A percentile compares a stretch with the other conserved stretches of the same genome.
Conservation (phyloP, 2,888 invertebrate genomes). For the Myathropa florea region DNA sequence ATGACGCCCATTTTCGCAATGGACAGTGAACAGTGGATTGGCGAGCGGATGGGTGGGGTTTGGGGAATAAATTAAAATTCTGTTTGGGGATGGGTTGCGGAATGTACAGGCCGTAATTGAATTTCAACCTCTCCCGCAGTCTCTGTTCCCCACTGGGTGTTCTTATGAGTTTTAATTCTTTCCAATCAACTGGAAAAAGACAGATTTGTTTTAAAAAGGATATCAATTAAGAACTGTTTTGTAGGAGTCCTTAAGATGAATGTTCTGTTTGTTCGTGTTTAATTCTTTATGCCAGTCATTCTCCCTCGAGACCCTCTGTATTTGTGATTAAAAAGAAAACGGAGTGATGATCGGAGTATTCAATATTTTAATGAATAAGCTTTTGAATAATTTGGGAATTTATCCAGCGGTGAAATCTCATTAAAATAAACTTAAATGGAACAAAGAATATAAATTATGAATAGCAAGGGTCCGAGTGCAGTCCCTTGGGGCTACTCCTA, state of each 20-base stretch:
- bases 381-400: too few relatives aligned
- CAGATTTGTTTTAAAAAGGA: conserved; percentile 16
- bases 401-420: too few relatives aligned
- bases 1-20: conserved; percentile 57
- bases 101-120: conserved; percentile 55
- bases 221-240: conserved; percentile 43
- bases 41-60: background rate
- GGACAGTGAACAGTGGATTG: conserved; percentile 6
- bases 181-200: conserved; percentile 40
- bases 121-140: conserved; percentile 23
- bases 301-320: background rate
- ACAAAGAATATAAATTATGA: too few relatives aligned
- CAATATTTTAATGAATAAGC: too few relatives aligned
- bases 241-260: background rate
- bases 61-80: background rate
- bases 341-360: background rate
- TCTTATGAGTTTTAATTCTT: conserved; percentile 11
- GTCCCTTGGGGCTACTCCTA: too few relatives aligned
- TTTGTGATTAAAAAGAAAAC: background rate
- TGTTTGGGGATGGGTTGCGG: background rate
- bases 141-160: background rate
- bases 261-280: background rate
- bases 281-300: background rate
- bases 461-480: too few relatives aligned
- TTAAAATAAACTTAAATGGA: too few relatives aligned